Evolutionary conservation across 2,888 invertebrate genomes (phyloP).

Genomic region (Hypsopygia costalis): DNA sequence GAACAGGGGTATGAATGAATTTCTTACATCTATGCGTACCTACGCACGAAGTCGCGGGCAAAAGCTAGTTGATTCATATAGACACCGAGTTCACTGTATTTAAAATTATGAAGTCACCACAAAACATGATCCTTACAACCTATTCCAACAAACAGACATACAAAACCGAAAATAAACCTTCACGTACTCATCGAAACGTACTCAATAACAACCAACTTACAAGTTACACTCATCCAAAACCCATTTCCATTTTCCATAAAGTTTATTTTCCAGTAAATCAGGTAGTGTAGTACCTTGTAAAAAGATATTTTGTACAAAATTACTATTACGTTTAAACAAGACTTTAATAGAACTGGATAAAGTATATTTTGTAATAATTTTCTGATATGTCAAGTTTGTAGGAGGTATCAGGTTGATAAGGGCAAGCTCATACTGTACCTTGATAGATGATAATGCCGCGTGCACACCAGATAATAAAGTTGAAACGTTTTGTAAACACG

Average conservation of each 20-base stretch:
- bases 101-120: neutral
- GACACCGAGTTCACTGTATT: no score
- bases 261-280: neutral
- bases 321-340: neutral
- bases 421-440: conserved; percentile 25
- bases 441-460: conserved; percentile 29
- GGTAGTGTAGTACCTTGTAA: neutral
- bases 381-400: neutral
- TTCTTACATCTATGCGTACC: no score
- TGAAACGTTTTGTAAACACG: conserved; percentile 43
- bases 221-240: neutral
- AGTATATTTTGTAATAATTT: neutral
- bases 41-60: no score
- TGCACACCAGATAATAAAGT: conserved; percentile 29
- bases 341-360: neutral
- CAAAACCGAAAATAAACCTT: neutral
- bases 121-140: neutral
- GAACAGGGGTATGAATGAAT: no score
- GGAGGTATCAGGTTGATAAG: conserved; percentile 5
- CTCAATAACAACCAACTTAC: neutral
- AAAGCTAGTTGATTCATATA: no score
- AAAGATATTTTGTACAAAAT: neutral
- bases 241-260: neutral
- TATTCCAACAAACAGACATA: neutral
- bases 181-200: neutral